Percentiles rank a stretch among this genome's conserved stretches.
These are phyloP conservation scores for Psix sp. DNA, from an alignment of 1,140 invertebrate genomes.

Conservation along the genomic window DNA sequence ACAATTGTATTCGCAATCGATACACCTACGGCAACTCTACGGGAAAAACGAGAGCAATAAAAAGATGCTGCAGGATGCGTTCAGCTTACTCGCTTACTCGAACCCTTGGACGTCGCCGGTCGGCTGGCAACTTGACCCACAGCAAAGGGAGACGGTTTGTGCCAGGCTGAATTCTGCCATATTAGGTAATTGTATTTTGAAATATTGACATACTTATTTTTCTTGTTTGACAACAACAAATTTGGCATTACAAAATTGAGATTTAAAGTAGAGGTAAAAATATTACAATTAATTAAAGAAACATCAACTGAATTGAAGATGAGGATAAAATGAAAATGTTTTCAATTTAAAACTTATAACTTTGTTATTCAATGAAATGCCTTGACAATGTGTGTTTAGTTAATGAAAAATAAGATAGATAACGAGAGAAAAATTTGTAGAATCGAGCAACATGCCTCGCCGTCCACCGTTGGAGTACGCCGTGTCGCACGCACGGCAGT, in stretches of 20 bases:
- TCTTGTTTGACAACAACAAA: no score
- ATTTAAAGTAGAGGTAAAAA: no score
- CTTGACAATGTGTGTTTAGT: background rate
- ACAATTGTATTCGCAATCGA: slow-evolving; percentile 93
- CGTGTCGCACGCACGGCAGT: slow-evolving; percentile 90
- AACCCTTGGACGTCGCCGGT: slow-evolving; percentile 98
- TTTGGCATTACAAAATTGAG: no score
- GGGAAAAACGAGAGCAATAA: slow-evolving; percentile 92
- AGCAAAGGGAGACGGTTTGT: slow-evolving; percentile 95
- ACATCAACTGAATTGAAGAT: no score
- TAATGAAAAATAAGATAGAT: no score
- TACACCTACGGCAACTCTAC: slow-evolving; percentile 88
- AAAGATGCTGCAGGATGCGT: slow-evolving; percentile 97
- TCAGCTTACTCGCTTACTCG: slow-evolving; percentile 97
- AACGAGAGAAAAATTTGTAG: slow-evolving; percentile 74
- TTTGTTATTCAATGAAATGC: background rate
- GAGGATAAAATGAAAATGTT: no score
- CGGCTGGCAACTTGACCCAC: slow-evolving; percentile 94
- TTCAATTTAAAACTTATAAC: no score
- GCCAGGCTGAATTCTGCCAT: slow-evolving; percentile 98
- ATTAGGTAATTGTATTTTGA: slow-evolving; percentile 80
- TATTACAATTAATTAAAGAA: no score
- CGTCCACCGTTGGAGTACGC: slow-evolving; percentile 94
- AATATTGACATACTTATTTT: no score
- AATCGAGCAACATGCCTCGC: slow-evolving; percentile 91